Evolutionary conservation across 37 sponge, comb jelly and placozoan genomes (phyloP), one percentile per base, ranked within the genome.

Genomic region (Amphimedon queenslandica): DNA sequence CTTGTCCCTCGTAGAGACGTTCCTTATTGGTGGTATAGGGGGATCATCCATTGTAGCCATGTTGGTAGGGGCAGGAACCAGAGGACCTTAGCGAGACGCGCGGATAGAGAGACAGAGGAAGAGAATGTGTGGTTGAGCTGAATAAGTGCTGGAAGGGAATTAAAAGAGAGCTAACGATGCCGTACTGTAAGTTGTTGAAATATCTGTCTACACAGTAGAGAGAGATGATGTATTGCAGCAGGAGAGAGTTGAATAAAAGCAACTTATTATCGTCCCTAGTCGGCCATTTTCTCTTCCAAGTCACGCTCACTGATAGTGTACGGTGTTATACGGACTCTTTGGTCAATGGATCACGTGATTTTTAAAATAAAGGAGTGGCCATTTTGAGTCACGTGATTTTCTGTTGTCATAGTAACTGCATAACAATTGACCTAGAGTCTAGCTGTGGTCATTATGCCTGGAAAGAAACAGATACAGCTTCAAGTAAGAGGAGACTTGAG

Each of bases 381-480:
- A 13, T 47, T 8, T 18, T 13, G 8, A 13, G 51, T 13, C 13
- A n/a, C 5, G 24, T 60, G 61, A 60, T n/a, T 60, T n/a, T 60
- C 61, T 25, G 24, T 6, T 11, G 8, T 47, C 5, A 25, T 25
- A 60, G 28, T 25, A 60, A n/a, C 21, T 25, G 5, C 61, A n/a
- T 11, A n/a, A 25, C 5, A n/a, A 60, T 6, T 60, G 28, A 60
- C 61, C 5, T 60, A 60, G 5, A 25, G 61, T n/a, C 5, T n/a
- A n/a, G 61, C 27, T n/a, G 51, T 47, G 8, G 27, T n/a, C 23
- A 60, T 25, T 40, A 92, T 92, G 93, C 93, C 93, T 43, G 81
- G 86, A 34, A 92, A 92, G 72, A 90, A 79, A 60, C 93, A 92
- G 53, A 40, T 74, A 2, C 90, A 88, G 42, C 55, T 88, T 34